Percentiles rank a stretch among this genome's conserved stretches.
Conservation (phyloP, 2,113 vertebrate genomes). For the Trichechus manatus region DNA sequence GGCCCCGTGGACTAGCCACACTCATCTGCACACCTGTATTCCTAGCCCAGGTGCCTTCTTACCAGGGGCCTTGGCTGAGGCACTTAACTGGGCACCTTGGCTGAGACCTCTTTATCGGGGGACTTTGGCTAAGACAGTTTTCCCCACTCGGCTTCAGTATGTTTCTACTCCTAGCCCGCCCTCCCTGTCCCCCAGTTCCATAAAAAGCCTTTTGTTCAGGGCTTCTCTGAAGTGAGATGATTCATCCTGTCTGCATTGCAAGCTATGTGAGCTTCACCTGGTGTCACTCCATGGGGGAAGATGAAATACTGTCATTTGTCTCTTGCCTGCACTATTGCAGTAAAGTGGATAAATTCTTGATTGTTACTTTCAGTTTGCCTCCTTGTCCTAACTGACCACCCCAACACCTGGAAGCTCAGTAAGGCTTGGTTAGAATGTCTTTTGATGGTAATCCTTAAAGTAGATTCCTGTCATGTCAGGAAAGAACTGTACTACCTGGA, state of each 20-base stretch:
- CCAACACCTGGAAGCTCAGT: background rate
- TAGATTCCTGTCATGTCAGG: background rate
- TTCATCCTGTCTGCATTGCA: fast-evolving
- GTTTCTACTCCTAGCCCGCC: background rate
- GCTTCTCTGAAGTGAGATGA: background rate
- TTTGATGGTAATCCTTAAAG: background rate
- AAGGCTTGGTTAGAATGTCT: background rate
- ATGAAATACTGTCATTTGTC: background rate
- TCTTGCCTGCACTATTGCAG: background rate
- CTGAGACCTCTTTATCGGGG: background rate
- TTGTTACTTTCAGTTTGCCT: background rate
- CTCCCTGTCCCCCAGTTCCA: too few species aligned
- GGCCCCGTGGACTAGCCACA: too few species aligned
- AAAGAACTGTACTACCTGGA: background rate
- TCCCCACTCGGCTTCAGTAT: background rate
- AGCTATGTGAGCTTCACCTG: too few species aligned
- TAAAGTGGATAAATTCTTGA: background rate
- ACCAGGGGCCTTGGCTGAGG: too few species aligned
- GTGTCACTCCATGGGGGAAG: background rate
- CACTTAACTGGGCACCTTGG: too few species aligned
- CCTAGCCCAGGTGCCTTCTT: too few species aligned
- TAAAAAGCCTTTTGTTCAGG: background rate
- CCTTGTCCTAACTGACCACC: background rate
- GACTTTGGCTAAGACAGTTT: background rate
- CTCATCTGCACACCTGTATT: too few species aligned